Evolutionary conservation across 2,888 invertebrate genomes (phyloP), one percentile per base, ranked within the genome.

Genomic region (Hemaris fuciformis): DNA sequence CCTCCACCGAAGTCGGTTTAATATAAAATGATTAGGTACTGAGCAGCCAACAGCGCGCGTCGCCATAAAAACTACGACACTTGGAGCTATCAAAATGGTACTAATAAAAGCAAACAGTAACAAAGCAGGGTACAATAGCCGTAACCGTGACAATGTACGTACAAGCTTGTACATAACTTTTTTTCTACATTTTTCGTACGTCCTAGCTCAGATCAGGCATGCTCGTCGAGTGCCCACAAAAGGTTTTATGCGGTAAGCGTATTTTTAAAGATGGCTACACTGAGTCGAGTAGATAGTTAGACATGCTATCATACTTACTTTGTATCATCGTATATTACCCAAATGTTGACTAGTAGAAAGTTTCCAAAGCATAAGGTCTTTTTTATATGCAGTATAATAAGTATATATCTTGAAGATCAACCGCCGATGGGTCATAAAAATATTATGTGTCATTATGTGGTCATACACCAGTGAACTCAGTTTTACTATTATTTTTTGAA

Each of bases 31-130:
- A 84, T 84, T 83, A 79, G 79, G 74, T 80, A 81, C 79, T 72
- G 71, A 76, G 71, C 71, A 74, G 73, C 72, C 74, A 70, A 66
- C 70, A 69, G 69, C 73, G 74, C 75, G 79, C 69, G 72, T 70
- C 70, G 75, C 79, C 74, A 78, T 85, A 85, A 87, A 87, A 88
- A 84, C 81, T 78, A 75, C 80, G 81, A 80, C 84, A 85, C 84
- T 83, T 79, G 75, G 73, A 75, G 76, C 83, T 81, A 85, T 86
- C 85, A 86, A 84, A 87, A 80, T 79, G 78, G 72, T 71, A 79
- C 81, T 84, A 87, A 87, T 87, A 87, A 87, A 88, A 85, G 79
- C 77, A 79, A 83, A 81, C 77, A 78, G 76, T 80, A 77, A 81
- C 78, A 78, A 77, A 81, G 81, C 77, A 74, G 78, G 80, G 79